Evolutionary conservation across 2,113 vertebrate genomes (phyloP), one percentile per base, ranked within the genome.

Genomic region (Ammodytes dubius): DNA sequence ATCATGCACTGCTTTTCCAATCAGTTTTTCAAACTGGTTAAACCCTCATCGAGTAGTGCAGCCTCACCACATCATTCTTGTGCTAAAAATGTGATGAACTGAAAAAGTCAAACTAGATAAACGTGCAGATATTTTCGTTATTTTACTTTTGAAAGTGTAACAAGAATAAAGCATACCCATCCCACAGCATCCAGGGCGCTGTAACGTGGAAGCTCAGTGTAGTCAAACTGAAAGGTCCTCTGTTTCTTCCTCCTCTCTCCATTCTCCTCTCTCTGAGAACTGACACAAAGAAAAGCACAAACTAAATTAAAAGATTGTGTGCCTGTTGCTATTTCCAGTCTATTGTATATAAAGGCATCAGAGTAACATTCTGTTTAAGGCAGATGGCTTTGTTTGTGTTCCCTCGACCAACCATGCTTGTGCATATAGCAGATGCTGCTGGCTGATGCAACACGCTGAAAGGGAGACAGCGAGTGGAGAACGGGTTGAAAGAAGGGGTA

Each of bases 111-210:
- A 19, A 10, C 4, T 27, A 11, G 15, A 27, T 42, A 39, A 8
- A 15, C 0, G 2, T 6, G 9, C 47, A 58, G 37, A 58, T 7
- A 35, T 39, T 19, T 4, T 0, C 2, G 3, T 47, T 37, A 0
- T 54, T 60, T 70, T 54, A 19, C 19, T 69, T 59, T 43, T 52
- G 40, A 47, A 58, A 47, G 40, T 42, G 19, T 42, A 56, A 7
- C 6, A 61, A 39, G 4, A 56, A 27, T 42, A 58, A 77, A 39
- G 11, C 93, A 42, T 86, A 96, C 96, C 95, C 93, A 95, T 89
- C 95, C 94, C 63, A 96, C 81, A 11, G 96, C 96, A 85, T 96
- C 96, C 72, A 96, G 86, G 6, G 94, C 92, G 0, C 91, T 93
- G 90, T 95, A 96, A 46, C 45, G 94, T 0, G 91, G 94, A 71